Evolutionary conservation across 1,140 invertebrate species (phyloP).

Genomic region (Theocolax elegans): DNA sequence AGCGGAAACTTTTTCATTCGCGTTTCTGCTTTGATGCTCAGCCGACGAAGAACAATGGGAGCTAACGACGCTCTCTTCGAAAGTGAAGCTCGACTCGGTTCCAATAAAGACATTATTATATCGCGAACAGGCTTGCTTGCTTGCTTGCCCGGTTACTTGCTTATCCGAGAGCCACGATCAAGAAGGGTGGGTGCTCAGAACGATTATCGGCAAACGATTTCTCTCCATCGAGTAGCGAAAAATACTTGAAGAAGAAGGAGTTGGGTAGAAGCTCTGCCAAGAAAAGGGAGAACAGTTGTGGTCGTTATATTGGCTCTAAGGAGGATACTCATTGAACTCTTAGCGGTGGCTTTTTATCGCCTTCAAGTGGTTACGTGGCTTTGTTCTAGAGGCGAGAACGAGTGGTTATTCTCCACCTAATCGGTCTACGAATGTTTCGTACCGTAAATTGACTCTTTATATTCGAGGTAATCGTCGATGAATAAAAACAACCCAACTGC

Average conservation of each 20-base stretch:
- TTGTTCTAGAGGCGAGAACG: constrained; percentile 50
- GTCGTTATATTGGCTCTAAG: constrained; percentile 60
- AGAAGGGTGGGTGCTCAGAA: constrained; percentile 37
- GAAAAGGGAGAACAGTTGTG: not conserved
- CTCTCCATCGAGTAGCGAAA: constrained; percentile 37
- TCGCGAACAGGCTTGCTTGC: constrained; percentile 48
- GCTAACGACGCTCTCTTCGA: constrained; percentile 45
- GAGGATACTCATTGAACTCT: constrained; percentile 65
- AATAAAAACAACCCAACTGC: no score
- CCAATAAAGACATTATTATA: constrained; percentile 63
- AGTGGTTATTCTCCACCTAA: constrained; percentile 24
- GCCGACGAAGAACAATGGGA: constrained; percentile 48
- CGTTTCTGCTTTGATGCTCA: constrained; percentile 31
- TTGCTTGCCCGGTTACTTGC: no score
- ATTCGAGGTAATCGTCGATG: no score
- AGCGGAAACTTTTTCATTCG: constrained; percentile 28
- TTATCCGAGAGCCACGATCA: no score
- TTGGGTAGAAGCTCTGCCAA: constrained; percentile 16
- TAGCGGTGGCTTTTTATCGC: constrained; percentile 49
- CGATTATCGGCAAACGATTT: constrained; percentile 65
- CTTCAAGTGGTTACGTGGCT: constrained; percentile 56
- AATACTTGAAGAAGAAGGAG: constrained; percentile 35
- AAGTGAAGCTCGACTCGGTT: constrained; percentile 41
- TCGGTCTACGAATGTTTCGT: constrained; percentile 2
- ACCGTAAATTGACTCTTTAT: not conserved